Conservation (phyloP, 2,113 vertebrate genomes). For the Macquaria australasica region DNA sequence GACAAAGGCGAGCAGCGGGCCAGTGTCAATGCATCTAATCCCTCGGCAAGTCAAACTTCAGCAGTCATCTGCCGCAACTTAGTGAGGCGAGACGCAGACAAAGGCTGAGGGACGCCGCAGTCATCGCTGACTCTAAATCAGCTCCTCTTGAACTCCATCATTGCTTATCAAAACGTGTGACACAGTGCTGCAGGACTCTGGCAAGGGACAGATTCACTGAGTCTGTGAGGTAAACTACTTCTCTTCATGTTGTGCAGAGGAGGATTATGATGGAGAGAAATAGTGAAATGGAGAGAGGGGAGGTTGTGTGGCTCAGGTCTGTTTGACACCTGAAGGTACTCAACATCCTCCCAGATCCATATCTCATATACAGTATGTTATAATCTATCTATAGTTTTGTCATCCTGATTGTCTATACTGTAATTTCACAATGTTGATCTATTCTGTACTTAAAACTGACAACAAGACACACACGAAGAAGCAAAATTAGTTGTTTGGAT, state of each 20-base stretch:
- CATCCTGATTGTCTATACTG: no score
- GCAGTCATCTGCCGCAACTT: conserved; percentile 41
- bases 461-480: no score
- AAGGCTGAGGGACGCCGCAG: conserved; percentile 23
- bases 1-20: conserved; percentile 75
- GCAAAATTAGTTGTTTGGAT: no score
- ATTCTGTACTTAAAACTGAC: no score
- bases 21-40: conserved; percentile 78
- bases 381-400: no score
- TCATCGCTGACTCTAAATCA: conserved; percentile 38
- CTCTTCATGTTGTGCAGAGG: neutral
- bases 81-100: conserved; percentile 51
- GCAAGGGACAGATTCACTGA: neutral
- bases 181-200: conserved; percentile 15
- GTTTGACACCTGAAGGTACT: no score
- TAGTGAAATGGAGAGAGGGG: neutral
- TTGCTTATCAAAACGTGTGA: conserved; percentile 57
- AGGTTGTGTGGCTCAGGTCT: no score
- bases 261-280: neutral
- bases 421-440: no score
- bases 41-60: conserved; percentile 46
- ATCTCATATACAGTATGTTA: no score
- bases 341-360: no score
- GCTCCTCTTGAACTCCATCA: conserved; percentile 27
- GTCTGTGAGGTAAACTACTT: neutral